phyloP scores from a whole-genome alignment of 2,888 invertebrate genomes.

The Agrenia bidenticulata region DNA sequence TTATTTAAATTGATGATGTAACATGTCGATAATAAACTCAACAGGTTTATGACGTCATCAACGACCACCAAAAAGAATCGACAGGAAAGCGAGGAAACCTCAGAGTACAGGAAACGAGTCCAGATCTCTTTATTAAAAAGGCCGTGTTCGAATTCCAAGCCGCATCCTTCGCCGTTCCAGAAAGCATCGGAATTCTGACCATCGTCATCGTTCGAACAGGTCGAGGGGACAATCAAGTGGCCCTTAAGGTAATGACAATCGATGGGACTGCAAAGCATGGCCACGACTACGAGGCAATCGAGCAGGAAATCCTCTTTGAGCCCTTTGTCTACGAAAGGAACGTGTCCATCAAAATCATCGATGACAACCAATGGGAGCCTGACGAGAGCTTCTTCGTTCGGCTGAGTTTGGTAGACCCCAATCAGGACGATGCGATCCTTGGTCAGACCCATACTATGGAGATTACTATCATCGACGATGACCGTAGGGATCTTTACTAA shows the following conservation, averaged over 20 bases:
- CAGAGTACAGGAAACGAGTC: background rate
- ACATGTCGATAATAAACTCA: no score
- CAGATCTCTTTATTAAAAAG: slow-evolving; percentile 51
- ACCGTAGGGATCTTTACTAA: no score
- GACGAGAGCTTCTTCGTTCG: slow-evolving; percentile 64
- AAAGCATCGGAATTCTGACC: slow-evolving; percentile 58
- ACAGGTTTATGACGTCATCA: slow-evolving; percentile 11
- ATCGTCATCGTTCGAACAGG: slow-evolving; percentile 59
- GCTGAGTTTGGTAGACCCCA: slow-evolving; percentile 54
- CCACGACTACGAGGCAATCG: slow-evolving; percentile 13
- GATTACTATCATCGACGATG: slow-evolving; percentile 63
- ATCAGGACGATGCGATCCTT: slow-evolving; percentile 54
- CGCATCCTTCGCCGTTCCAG: slow-evolving; percentile 60
- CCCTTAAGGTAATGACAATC: slow-evolving; percentile 61
- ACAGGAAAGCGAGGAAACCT: background rate
- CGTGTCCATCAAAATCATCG: slow-evolving; percentile 56
- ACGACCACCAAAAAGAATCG: slow-evolving; percentile 20
- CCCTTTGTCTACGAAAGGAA: slow-evolving; percentile 26
- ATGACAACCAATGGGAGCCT: slow-evolving; percentile 63
- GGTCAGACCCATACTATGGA: slow-evolving; percentile 62
- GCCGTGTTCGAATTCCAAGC: slow-evolving; percentile 61
- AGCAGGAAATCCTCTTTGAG: slow-evolving; percentile 13
- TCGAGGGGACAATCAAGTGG: slow-evolving; percentile 56
- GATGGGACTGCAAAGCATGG: slow-evolving; percentile 59
- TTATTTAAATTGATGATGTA: no score